These are phyloP conservation scores for Amphiprion clarkii DNA, from an alignment of 2,797 vertebrate genomes.

Conservation along the genomic window DNA sequence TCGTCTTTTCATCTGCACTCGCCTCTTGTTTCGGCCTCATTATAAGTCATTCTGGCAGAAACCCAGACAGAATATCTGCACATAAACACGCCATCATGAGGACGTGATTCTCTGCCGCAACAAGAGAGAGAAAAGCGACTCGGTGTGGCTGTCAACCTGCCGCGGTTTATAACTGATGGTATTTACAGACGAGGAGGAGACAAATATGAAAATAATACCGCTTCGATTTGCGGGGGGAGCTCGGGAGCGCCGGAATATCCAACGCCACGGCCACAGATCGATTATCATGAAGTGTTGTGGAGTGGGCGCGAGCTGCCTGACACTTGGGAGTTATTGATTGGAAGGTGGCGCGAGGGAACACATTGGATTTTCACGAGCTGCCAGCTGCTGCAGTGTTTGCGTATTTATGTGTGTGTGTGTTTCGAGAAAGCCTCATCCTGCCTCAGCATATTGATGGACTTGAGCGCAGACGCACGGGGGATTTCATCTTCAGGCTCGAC, in stretches of 20 bases:
- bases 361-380: conserved; percentile 20
- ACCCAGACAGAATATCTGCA: background rate
- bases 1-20: background rate
- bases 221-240: background rate
- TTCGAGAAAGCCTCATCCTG: conserved; percentile 10
- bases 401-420: conserved; percentile 2
- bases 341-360: conserved; percentile 16
- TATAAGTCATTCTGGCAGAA: background rate
- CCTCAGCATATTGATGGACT: conserved; percentile 35
- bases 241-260: background rate
- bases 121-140: no score
- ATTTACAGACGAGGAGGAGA: conserved; percentile 27
- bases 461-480: conserved; percentile 8
- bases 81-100: background rate
- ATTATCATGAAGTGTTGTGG: conserved; percentile 37
- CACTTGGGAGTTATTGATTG: conserved; percentile 53
- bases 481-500: conserved; percentile 28
- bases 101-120: conserved; percentile 6
- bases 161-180: conserved; percentile 14
- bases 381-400: conserved; percentile 6
- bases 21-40: background rate
- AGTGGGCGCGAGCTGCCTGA: conserved; percentile 32
- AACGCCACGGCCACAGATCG: conserved; percentile 24
- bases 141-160: conserved; percentile 2
- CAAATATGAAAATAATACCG: conserved; percentile 31